Evolutionary conservation across 2,888 invertebrate species (phyloP).

Genomic region (Spisula solida): DNA sequence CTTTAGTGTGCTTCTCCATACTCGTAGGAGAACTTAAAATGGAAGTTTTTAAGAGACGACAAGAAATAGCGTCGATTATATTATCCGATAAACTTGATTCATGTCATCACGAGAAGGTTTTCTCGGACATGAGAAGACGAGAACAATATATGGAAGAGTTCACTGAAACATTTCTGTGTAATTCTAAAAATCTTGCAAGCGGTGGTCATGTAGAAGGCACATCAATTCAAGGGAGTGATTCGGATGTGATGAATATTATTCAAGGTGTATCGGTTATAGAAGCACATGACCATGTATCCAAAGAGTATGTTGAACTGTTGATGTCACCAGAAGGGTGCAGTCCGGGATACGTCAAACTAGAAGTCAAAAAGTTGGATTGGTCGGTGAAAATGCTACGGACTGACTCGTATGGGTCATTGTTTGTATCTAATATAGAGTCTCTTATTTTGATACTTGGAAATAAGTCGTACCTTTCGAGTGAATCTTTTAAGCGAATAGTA

Average conservation of each 20-base stretch:
- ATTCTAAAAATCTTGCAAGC: background rate
- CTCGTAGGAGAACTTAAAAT: too few species aligned
- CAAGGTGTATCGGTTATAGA: background rate
- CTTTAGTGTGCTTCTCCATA: too few species aligned
- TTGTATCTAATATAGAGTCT: too few species aligned
- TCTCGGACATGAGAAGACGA: too few species aligned
- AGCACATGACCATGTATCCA: too few species aligned
- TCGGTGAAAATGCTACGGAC: background rate
- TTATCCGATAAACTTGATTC: too few species aligned
- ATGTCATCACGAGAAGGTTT: too few species aligned
- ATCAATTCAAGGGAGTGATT: background rate
- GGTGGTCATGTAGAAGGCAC: constrained; percentile 15
- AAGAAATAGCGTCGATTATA: too few species aligned
- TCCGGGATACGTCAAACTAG: constrained; percentile 1
- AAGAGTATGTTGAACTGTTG: background rate
- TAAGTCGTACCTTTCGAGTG: background rate
- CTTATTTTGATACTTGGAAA: background rate
- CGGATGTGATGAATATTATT: background rate
- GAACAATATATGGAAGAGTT: background rate
- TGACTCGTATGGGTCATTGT: too few species aligned
- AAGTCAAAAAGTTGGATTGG: background rate
- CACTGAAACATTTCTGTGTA: background rate
- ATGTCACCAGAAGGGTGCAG: background rate
- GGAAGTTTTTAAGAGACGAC: too few species aligned
- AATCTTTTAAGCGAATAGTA: background rate